Evolutionary conservation across 2,113 vertebrate species (phyloP).

Genomic region (Pluvialis apricaria): DNA sequence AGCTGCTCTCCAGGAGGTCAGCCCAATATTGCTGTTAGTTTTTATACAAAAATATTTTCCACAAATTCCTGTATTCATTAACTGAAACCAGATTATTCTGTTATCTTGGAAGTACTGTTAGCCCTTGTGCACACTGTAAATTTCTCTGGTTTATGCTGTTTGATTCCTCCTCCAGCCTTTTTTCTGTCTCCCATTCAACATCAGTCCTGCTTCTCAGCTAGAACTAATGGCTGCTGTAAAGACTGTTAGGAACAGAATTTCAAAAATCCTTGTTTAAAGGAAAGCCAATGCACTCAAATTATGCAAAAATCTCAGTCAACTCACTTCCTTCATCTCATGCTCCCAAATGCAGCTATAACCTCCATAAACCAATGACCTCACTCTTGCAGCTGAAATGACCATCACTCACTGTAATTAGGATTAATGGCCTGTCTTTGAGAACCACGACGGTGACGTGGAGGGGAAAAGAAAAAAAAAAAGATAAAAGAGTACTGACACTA

Average conservation of each 20-base stretch:
- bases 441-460: neutral
- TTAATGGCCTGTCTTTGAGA: slow-evolving; percentile 2
- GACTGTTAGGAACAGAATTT: neutral
- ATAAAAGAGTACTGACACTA: neutral
- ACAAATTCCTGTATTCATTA: neutral
- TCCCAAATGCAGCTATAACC: neutral
- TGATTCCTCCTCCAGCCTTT: neutral
- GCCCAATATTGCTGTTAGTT: neutral
- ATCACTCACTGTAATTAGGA: neutral
- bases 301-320: neutral
- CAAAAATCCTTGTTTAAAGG: neutral
- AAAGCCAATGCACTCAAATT: neutral
- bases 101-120: neutral
- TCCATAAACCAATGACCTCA: slow-evolving; percentile 23
- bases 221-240: neutral
- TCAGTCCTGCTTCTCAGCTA: neutral
- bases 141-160: neutral
- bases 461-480: neutral
- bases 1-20: too few species aligned
- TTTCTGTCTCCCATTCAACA: neutral
- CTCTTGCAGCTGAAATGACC: neutral
- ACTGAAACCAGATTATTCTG: neutral
- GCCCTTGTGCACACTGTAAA: neutral
- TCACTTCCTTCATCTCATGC: neutral
- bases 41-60: neutral